Evolutionary conservation across 2,888 invertebrate species (phyloP), one percentile per base, ranked within the genome.

Genomic region (Metellina segmentata): DNA sequence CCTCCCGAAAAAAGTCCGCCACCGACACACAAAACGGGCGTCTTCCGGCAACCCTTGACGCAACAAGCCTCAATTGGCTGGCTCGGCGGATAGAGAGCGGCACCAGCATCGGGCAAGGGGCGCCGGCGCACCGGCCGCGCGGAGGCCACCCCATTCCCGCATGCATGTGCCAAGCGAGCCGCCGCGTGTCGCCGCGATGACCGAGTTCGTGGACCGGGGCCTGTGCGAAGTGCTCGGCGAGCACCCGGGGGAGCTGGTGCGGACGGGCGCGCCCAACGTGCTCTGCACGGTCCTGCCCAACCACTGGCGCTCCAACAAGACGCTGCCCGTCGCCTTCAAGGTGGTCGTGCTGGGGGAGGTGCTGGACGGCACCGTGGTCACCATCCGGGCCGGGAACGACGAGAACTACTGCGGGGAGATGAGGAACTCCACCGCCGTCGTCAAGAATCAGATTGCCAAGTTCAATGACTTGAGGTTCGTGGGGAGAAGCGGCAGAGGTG

Each of bases 401-500:
- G 99, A 99, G 95, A 99, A 99, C 95, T 98, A 97, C 95, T 98
- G 98, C 94, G 98, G 98, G 4, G 99, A 99, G 95, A 96, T 99
- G 94, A 96, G 98, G 94, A 99, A 99, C 96, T 97, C 97, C 94
- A 97, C 98, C 19, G 98, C 99, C 0, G 97, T 98, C 93, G 98
- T 99, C 97, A 98, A 98, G 96, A 98, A 98, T 95, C 98, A 98
- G 95, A 98, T 99, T 94, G 99, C 99, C 86, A 98, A 98, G 96
- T 99, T 99, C 95, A 98, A 98, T 95, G 99, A 99, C 96, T 96
- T 99, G 91, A 96, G 99, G 95, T 99, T 99, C 96, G 98, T 99
- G 94, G 99, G 99, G 81, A 96, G 99, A 94, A 98, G 98, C 95
- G 99, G 99, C 86, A 96, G 99, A 96, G 99, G 99, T 99, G 95